A percentile compares a stretch with the other conserved stretches of the same genome.
These are phyloP conservation scores for Phalacrocorax pelagicus DNA, from an alignment of 2,113 vertebrate species.

Conservation along the genomic window DNA sequence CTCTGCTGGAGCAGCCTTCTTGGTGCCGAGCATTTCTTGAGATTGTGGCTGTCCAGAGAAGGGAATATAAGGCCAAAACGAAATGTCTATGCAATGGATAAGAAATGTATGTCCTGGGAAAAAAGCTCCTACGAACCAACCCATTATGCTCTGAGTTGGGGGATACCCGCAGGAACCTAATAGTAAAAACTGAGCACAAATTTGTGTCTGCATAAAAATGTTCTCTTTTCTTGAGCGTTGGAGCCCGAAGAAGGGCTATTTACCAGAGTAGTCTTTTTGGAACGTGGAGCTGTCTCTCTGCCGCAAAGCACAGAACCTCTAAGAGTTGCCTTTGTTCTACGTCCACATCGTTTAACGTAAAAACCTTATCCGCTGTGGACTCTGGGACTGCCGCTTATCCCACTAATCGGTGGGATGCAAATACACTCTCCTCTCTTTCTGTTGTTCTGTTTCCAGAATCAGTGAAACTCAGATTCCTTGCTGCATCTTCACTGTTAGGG, in stretches of 20 bases:
- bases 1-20: neutral
- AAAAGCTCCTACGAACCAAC: neutral
- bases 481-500: neutral
- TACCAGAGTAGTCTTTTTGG: neutral
- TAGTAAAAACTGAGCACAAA: neutral
- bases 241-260: neutral
- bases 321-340: neutral
- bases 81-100: neutral
- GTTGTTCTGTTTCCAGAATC: neutral
- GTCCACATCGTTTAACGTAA: neutral
- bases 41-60: neutral
- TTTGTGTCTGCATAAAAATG: neutral
- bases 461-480: neutral
- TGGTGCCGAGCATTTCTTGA: neutral
- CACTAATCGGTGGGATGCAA: accelerated
- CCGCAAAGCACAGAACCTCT: neutral
- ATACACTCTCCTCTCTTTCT: neutral
- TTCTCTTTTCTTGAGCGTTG: neutral
- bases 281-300: neutral
- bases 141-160: neutral
- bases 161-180: neutral
- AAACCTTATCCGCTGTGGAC: neutral
- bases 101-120: neutral
- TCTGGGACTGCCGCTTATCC: neutral
- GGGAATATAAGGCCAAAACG: neutral